These are phyloP conservation scores for Lophotriccus pileatus DNA, from an alignment of 2,797 vertebrate species.

Conservation along the genomic window DNA sequence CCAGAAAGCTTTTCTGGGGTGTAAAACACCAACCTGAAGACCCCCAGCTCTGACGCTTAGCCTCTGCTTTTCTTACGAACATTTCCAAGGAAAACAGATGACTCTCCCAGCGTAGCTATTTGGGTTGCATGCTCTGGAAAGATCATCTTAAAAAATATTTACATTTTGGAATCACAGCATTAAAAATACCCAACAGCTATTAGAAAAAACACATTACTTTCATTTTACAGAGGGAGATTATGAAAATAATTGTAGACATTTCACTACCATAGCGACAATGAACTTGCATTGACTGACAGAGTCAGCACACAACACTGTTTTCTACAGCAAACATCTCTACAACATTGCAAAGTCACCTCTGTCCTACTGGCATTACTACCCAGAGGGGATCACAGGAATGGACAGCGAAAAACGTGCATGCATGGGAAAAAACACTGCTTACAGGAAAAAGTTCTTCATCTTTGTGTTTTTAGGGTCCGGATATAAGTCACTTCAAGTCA, in stretches of 20 bases:
- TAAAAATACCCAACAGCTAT: neutral
- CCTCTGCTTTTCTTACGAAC: neutral
- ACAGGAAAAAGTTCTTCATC: neutral
- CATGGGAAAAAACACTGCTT: neutral
- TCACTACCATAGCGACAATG: neutral
- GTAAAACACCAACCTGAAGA: neutral
- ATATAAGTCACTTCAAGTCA: neutral
- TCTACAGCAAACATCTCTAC: neutral
- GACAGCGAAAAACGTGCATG: neutral
- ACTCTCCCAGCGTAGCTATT: rapidly evolving
- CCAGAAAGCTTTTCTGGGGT: neutral
- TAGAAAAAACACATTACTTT: neutral
- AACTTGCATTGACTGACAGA: neutral
- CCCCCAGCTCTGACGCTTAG: neutral
- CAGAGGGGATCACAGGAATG: rapidly evolving
- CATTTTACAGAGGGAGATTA: neutral
- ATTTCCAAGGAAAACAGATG: neutral
- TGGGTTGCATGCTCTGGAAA: rapidly evolving
- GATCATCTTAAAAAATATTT: neutral
- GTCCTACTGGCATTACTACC: neutral
- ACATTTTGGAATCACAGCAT: neutral
- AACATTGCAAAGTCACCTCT: neutral
- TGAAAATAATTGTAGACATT: neutral
- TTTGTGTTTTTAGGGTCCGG: neutral
- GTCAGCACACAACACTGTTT: neutral